Evolutionary conservation across 2,888 invertebrate genomes (phyloP).

Genomic region (Formica aserva): DNA sequence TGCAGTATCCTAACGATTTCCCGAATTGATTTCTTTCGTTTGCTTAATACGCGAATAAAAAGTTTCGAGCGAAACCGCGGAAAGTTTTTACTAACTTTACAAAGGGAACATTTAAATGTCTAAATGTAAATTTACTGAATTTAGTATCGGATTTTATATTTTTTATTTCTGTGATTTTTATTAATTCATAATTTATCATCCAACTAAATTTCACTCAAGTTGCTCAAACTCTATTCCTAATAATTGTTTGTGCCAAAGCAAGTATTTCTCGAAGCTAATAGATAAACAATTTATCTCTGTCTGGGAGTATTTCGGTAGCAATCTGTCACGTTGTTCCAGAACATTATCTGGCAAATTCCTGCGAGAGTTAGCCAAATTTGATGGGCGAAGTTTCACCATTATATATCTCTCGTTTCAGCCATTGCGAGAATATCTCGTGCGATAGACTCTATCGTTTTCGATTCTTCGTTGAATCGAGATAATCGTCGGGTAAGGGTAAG

Average conservation of each 20-base stretch:
- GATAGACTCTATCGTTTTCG: constrained; percentile 45
- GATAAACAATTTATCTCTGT: constrained; percentile 49
- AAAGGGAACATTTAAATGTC: neutral
- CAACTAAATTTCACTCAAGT: neutral
- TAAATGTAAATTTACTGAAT: neutral
- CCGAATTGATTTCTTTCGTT: constrained; percentile 3
- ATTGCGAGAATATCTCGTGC: constrained; percentile 43
- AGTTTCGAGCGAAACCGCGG: neutral
- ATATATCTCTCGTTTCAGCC: constrained; percentile 51
- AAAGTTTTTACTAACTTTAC: neutral
- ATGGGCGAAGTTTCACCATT: constrained; percentile 50
- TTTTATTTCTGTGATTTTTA: neutral
- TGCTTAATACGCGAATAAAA: neutral
- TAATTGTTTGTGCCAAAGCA: neutral
- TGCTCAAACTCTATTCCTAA: neutral
- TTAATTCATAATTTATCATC: neutral
- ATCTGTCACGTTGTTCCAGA: constrained; percentile 53
- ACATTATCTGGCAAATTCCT: constrained; percentile 57
- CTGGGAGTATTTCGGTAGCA: constrained; percentile 17
- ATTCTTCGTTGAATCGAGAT: constrained; percentile 35
- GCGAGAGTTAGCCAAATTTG: constrained; percentile 50
- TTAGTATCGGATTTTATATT: neutral
- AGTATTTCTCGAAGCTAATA: constrained; percentile 31
- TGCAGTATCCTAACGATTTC: neutral
- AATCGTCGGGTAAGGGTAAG: constrained; percentile 23